These are phyloP conservation scores for Ylistrum balloti DNA, from an alignment of 1,140 invertebrate genomes.

Conservation along the genomic window DNA sequence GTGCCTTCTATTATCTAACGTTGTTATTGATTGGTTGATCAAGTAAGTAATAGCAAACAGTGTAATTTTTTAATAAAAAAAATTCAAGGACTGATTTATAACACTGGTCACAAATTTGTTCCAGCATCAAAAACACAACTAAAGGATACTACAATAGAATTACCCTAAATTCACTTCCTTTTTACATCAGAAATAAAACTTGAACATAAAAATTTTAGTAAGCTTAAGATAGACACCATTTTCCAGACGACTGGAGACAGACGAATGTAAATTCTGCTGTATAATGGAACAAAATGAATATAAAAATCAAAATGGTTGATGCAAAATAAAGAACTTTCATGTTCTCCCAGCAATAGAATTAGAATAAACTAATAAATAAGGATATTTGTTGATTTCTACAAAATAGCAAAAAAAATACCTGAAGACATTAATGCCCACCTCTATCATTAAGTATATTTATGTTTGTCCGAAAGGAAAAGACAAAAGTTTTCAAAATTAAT, in stretches of 20 bases:
- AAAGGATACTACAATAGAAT: too few species aligned
- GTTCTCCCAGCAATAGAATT: not conserved
- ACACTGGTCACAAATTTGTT: too few species aligned
- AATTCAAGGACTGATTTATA: too few species aligned
- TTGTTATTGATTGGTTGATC: too few species aligned
- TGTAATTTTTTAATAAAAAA: too few species aligned
- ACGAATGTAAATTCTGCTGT: not conserved
- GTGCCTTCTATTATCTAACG: too few species aligned
- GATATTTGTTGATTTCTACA: not conserved
- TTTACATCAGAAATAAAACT: not conserved
- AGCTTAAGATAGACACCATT: not conserved
- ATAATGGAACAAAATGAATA: not conserved
- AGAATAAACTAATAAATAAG: not conserved
- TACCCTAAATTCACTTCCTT: not conserved
- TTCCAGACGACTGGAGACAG: not conserved
- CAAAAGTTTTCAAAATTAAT: not conserved
- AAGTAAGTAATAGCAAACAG: too few species aligned
- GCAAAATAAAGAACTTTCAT: not conserved
- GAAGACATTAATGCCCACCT: not conserved
- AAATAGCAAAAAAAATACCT: not conserved
- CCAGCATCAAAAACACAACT: too few species aligned
- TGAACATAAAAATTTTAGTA: not conserved
- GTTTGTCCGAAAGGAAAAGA: not conserved
- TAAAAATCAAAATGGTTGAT: not conserved
- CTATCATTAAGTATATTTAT: not conserved